Conservation (phyloP, 1,140 invertebrate species). For the Solen grandis region DNA sequence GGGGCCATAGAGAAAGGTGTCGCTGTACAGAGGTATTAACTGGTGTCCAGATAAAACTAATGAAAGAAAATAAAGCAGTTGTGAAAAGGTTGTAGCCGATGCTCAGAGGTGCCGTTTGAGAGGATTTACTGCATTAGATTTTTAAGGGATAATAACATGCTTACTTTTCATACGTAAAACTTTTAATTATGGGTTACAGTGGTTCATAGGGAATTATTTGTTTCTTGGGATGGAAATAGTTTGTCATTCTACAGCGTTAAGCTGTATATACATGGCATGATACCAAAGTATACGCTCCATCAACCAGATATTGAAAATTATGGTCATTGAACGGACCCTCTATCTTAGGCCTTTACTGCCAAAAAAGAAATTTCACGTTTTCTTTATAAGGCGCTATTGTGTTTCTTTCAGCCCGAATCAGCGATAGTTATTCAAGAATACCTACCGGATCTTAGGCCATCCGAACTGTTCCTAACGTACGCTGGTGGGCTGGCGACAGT, state of each 20-base stretch:
- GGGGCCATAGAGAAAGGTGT: background rate
- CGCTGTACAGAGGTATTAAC: background rate
- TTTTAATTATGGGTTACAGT: too few species aligned
- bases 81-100: too few species aligned
- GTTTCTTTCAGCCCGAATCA: slow-evolving; percentile 38
- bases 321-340: background rate
- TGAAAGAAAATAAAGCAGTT: background rate
- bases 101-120: too few species aligned
- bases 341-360: background rate
- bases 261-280: background rate
- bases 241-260: background rate
- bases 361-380: background rate
- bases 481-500: slow-evolving; percentile 33
- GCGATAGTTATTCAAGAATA: slow-evolving; percentile 51
- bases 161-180: too few species aligned
- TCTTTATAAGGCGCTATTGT: background rate
- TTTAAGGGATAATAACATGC: too few species aligned
- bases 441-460: slow-evolving; percentile 39
- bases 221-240: too few species aligned
- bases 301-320: background rate
- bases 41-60: background rate
- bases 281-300: background rate
- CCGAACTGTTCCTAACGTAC: slow-evolving; percentile 50
- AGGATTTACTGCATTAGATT: too few species aligned
- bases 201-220: too few species aligned